Percentiles rank a stretch among this genome's conserved stretches.
Evolutionary conservation across 1,140 invertebrate species (phyloP).

Genomic region (Odontomachus brunneus): DNA sequence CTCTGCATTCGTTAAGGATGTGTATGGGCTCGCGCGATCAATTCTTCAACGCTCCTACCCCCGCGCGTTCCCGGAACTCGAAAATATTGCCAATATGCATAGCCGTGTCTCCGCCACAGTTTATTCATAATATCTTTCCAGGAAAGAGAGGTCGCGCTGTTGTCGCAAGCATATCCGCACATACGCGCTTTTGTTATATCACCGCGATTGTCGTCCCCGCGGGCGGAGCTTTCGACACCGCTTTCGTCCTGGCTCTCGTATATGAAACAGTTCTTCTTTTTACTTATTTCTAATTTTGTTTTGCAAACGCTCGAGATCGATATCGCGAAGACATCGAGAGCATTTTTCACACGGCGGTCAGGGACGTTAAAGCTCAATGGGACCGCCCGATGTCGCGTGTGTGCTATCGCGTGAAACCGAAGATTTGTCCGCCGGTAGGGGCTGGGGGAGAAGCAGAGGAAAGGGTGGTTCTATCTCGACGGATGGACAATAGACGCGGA

Average conservation of each 20-base stretch:
- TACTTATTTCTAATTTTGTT: background rate
- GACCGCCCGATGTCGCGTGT: background rate
- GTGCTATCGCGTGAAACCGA: conserved; percentile 40
- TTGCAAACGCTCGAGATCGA: background rate
- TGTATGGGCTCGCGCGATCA: conserved; percentile 39
- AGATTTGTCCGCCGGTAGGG: conserved; percentile 54
- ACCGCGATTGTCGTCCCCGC: background rate
- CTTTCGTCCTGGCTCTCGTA: too few species aligned
- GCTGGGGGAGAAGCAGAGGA: background rate
- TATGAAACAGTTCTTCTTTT: background rate
- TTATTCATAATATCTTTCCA: conserved; percentile 10
- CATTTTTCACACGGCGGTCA: conserved; percentile 4
- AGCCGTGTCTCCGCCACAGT: conserved; percentile 9
- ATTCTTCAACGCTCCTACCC: conserved; percentile 29
- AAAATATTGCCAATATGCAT: conserved; percentile 1
- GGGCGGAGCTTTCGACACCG: too few species aligned
- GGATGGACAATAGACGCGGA: conserved; percentile 67
- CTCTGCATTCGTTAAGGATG: conserved; percentile 55
- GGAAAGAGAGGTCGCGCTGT: background rate
- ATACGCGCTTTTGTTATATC: background rate
- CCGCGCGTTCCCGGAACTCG: conserved; percentile 16
- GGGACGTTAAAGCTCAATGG: conserved; percentile 25
- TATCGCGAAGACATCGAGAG: conserved; percentile 7
- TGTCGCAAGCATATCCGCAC: background rate
- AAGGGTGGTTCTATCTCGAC: conserved; percentile 52